Base-by-base conservation (phyloP, 2,888 invertebrate genomes). In the Rutpela maculata region DNA sequence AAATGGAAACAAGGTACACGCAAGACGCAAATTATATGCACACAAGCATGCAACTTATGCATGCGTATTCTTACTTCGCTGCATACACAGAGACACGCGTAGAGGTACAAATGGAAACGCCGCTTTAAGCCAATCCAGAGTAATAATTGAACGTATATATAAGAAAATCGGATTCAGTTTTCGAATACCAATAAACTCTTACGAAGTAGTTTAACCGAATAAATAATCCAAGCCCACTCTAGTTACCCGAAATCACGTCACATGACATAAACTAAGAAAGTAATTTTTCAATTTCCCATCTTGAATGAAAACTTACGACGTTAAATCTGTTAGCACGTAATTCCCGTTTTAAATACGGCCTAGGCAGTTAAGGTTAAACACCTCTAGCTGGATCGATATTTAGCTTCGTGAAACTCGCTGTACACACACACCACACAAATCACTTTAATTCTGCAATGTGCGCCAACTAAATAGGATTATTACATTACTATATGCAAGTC, bases 311-410 rank as follows among this genome's bases (percentile, higher is more conserved):
- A 68, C 67, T 26, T 18, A n/a, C 22, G 6, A 10, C 50, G 50
- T 22, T 22, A 22, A 50, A 67, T 67, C 67, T 26, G 60, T 19
- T 55, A 19, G n/a, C 67, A 55, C 55, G 55, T 68, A 22, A 56
- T 62, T 31, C 12, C 62, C 56, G 12, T 19, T 68, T 68, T 26
- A 68, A 56, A 55, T 56, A 55, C 67, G 67, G 56, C 19, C 55
- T 55, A 68, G 22, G 67, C 67, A 56, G 67, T 68, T 68, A 56
- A 68, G 67, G 67, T 68, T 68, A 56, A 56, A 68, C 67, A 68
- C 67, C 67, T 68, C 56, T 19, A 22, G 67, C 12, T 50, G 15
- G 67, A 68, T 68, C 67, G 55, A 68, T 68, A 68, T 68, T 68
- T 68, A 68, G 67, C 17, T n/a, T 67, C 50, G n/a, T 22, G 62